Conservation (phyloP, 35 echinoderm and acorn worm genomes). For the Antedon bifida region DNA sequence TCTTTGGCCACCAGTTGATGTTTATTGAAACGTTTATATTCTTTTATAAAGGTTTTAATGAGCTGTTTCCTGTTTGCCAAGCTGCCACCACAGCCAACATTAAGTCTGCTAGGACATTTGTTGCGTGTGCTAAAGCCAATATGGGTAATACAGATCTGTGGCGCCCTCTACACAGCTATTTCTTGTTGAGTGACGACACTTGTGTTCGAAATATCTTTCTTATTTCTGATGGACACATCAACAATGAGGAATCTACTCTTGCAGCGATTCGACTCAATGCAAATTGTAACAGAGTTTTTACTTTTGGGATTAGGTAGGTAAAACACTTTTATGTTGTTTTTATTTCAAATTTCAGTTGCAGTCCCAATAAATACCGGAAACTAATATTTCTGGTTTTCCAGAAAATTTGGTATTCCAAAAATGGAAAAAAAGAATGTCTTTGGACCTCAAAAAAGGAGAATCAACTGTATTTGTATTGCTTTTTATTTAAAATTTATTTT, state of each 20-base stretch:
- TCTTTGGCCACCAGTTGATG: no score
- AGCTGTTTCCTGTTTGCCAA: constrained; percentile 41
- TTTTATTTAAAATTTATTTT: no score
- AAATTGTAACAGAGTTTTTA: constrained; percentile 44
- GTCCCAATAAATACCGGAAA: no score
- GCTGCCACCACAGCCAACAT: constrained; percentile 4
- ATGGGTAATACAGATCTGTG: constrained; percentile 85
- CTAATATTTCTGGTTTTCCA: no score
- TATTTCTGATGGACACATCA: constrained; percentile 82
- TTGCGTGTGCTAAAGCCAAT: constrained; percentile 5
- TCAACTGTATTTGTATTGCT: no score
- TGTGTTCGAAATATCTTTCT: constrained; percentile 56
- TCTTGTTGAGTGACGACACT: constrained; percentile 33
- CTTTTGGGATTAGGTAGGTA: constrained; percentile 78
- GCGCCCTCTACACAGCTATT: constrained; percentile 67
- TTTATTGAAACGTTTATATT: not conserved
- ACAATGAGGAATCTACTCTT: constrained; percentile 61
- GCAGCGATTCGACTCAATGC: constrained; percentile 33
- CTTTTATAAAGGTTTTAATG: constrained; percentile 28
- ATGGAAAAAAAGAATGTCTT: no score
- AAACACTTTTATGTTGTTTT: no score
- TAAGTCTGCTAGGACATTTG: constrained; percentile 16
- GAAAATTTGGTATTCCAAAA: no score
- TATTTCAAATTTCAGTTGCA: no score
- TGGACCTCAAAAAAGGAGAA: no score